phyloP scores from a whole-genome alignment of 2,797 vertebrate genomes.

The Intellagama lesueurii region DNA sequence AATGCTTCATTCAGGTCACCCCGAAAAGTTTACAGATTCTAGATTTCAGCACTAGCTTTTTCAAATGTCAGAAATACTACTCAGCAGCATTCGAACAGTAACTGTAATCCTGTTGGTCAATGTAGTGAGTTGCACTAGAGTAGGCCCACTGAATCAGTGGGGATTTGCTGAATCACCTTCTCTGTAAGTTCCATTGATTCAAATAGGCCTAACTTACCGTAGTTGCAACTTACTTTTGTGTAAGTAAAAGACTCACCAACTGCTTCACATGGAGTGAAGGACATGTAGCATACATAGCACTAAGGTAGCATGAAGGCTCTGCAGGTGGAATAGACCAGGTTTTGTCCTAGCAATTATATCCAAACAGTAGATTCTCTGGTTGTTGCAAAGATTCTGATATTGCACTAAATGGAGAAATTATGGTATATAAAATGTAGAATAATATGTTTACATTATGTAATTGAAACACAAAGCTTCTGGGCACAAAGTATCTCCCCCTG shows the following conservation, averaged over 20 bases:
- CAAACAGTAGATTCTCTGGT: not conserved
- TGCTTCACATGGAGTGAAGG: not conserved
- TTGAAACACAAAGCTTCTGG: not conserved
- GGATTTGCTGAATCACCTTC: no score
- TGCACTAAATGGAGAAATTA: not conserved
- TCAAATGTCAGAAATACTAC: not conserved
- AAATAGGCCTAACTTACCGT: no score
- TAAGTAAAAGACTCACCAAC: not conserved
- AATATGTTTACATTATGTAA: not conserved
- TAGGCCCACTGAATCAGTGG: no score
- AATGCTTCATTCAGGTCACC: not conserved
- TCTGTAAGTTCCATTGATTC: no score
- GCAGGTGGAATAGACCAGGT: not conserved
- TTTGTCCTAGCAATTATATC: not conserved
- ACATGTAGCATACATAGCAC: not conserved
- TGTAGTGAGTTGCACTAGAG: no score
- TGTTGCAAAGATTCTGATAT: not conserved
- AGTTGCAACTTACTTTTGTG: no score
- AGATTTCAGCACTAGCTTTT: not conserved
- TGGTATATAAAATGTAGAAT: not conserved
- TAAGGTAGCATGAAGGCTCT: not conserved
- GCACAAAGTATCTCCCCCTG: not conserved
- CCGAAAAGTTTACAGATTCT: not conserved
- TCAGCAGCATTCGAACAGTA: not conserved
- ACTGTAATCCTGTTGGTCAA: no score